These are phyloP conservation scores for Triplophysa yarkandensis DNA, from an alignment of 2,797 vertebrate species.

Conservation along the genomic window DNA sequence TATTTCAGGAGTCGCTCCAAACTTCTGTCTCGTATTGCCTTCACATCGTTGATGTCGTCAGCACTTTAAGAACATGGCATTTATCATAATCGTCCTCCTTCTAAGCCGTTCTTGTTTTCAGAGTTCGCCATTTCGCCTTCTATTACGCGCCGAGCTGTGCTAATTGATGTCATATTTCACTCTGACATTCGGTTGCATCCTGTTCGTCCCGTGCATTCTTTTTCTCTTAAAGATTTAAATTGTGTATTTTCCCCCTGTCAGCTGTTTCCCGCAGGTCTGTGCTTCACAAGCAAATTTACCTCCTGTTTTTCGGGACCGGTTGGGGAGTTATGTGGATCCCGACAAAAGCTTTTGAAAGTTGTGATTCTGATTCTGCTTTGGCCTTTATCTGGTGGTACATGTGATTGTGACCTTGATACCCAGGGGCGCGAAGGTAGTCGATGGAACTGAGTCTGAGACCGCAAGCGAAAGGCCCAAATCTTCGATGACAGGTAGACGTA, in stretches of 20 bases:
- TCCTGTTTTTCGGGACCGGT: slow-evolving; percentile 37
- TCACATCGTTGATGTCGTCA: slow-evolving; percentile 39
- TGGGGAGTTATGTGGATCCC: slow-evolving; percentile 22
- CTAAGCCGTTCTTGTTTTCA: slow-evolving; percentile 34
- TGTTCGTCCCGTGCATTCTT: slow-evolving; percentile 43
- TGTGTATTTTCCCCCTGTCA: slow-evolving; percentile 51
- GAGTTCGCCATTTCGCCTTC: slow-evolving; percentile 50
- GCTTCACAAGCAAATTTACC: slow-evolving; percentile 54
- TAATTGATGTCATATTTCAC: slow-evolving; percentile 63
- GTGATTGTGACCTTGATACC: not conserved
- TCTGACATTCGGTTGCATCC: slow-evolving; percentile 53
- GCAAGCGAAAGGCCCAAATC: slow-evolving; percentile 42
- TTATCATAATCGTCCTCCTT: slow-evolving; percentile 50
- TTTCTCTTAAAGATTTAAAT: slow-evolving; percentile 50
- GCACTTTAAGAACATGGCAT: slow-evolving; percentile 47
- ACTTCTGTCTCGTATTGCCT: not conserved
- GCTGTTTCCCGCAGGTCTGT: slow-evolving; percentile 54
- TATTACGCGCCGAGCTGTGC: slow-evolving; percentile 49
- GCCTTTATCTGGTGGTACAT: slow-evolving; percentile 6
- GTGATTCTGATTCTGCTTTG: slow-evolving; percentile 15
- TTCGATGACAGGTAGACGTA: slow-evolving; percentile 50
- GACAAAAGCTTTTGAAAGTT: slow-evolving; percentile 15
- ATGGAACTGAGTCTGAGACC: slow-evolving; percentile 35
- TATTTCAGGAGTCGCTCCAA: not conserved
- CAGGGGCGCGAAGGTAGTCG: not conserved